Evolutionary conservation across 2,113 vertebrate genomes (phyloP), one percentile per base, ranked within the genome.

Genomic region (Hoplias malabaricus): DNA sequence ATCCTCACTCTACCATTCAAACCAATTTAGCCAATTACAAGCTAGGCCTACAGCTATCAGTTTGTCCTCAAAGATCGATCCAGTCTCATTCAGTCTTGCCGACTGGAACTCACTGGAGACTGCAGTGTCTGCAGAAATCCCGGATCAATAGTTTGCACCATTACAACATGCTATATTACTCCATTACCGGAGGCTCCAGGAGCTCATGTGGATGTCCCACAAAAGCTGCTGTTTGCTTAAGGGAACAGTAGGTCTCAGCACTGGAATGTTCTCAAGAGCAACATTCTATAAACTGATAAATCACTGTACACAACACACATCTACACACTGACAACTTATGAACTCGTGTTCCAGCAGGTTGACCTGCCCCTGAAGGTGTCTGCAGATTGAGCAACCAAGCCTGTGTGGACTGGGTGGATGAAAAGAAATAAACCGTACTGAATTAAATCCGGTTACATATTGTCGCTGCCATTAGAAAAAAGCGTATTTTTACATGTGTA

Each of bases 1-100:
- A 65, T 71, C 65, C 81, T 76, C 69, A 65, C 69, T 72, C 50
- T 21, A 12, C 73, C 53, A 34, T 74, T 75, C 25, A 54, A 76
- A 80, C 31, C 31, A 33, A 68, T 76, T 81, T 46, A 80, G 40
- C 78, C 69, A 80, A 69, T 68, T 74, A 81, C 40, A 66, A 69
- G 46, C 8, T 7, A n/a, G 12, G 53, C 34, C 19, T 31, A 34
- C 57, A 8, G 25, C 40, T 50, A 65, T 63, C 56, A 16, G 14
- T 74, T 71, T 23, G 73, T 56, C 53, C 67, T 61, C 25, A 21
- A 59, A 48, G 65, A 86, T 81, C 76, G 12, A 85, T 80, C 57
- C 23, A 50, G 63, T 65, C 29, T 62, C 11, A 48, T 25, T 65
- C 29, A 9, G 40, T 67, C 67, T 69, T 48, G 5, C 29, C 53